Base-by-base conservation (phyloP, 2,113 vertebrate species). In the Ammospiza caudacuta region DNA sequence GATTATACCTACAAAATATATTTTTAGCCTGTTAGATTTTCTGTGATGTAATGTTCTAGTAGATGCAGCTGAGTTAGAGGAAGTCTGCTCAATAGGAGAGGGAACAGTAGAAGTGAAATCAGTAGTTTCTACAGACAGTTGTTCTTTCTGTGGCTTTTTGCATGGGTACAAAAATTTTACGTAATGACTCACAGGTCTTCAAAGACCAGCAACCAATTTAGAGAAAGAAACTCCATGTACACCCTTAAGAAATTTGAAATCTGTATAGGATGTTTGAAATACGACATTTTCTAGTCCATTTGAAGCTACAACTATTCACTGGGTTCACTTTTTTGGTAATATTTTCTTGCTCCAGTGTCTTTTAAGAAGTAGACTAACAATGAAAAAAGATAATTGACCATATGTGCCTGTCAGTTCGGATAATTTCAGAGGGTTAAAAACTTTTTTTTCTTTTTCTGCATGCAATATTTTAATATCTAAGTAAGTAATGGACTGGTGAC, bases 11-110 rank as follows among this genome's bases (percentile, higher is more conserved):
- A 94, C 37, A 35, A 58, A 46, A 66, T 73, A 17, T 92, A 88
- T 92, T 93, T 94, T 96, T 94, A 94, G 63, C 41, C 18, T 43
- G 18, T 46, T 66, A 73, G 46, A 49, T 57, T 87, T 94, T 92
- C n/a, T 91, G 69, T 61, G 64, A 57, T 68, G 57, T 24, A 52
- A 55, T 63, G 52, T 83, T 85, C n/a, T 61, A 91, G 49, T 6
- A 82, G 84, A 72, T 39, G 44, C 19, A 64, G 66, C 57, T 68
- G 58, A 85, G 47, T 68, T 84, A 73, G 66, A 75, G 67, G 81
- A 91, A 89, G 37, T 57, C 44, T 87, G 33, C 15, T 74, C 39
- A 41, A n/a, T 5, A 7, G 43, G n/a, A 39, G 11, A 55, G 35
- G 14, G 62, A 88, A 46, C 16, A 83, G 57, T 31, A 85, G 31